Evolutionary conservation across 2,888 invertebrate genomes (phyloP).

Genomic region (Drosophila pegasa): DNA sequence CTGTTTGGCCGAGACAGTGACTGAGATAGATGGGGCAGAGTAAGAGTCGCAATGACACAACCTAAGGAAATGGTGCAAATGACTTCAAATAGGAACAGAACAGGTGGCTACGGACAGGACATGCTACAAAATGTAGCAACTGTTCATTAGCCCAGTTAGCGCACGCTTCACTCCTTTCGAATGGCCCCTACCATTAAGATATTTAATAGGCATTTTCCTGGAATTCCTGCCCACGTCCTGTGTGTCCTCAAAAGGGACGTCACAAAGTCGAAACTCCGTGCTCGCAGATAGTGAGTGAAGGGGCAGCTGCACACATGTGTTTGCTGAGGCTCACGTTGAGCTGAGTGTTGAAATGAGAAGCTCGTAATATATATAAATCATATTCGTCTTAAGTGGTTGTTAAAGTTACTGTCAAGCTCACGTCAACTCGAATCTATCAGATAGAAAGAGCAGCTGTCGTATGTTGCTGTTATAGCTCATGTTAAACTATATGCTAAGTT

Average conservation of each 20-base stretch:
- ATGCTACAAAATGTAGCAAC: conserved; percentile 29
- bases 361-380: no score
- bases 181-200: neutral
- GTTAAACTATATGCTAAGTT: neutral
- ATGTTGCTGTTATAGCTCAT: neutral
- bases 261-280: neutral
- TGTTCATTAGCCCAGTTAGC: conserved; percentile 32
- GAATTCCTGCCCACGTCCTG: neutral
- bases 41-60: conserved; percentile 14
- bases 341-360: neutral
- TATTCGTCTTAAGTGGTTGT: no score
- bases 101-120: neutral
- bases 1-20: conserved; percentile 16
- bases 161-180: conserved; percentile 1
- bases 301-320: no score
- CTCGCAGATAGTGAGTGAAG: neutral
- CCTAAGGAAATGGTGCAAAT: conserved; percentile 12
- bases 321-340: neutral
- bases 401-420: no score
- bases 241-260: neutral
- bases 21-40: conserved; percentile 17
- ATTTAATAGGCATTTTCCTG: conserved; percentile 12
- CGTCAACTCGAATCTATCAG: no score
- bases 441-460: no score
- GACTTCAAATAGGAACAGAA: conserved; percentile 7